A percentile compares a stretch with the other conserved stretches of the same genome.
Evolutionary conservation across 1,140 invertebrate genomes (phyloP).

Genomic region (Sesamia nonagrioides): DNA sequence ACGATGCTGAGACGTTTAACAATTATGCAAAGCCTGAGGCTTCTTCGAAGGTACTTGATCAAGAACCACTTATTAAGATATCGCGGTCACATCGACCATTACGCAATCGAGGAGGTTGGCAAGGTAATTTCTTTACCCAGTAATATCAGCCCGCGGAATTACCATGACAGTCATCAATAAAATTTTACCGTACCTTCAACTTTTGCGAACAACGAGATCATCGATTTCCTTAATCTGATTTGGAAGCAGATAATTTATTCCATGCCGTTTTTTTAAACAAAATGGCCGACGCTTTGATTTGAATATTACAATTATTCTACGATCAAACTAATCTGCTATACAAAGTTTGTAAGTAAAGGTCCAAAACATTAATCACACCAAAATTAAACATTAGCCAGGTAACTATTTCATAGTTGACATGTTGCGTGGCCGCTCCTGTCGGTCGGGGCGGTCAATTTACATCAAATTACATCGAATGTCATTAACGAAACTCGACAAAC

Average conservation of each 20-base stretch:
- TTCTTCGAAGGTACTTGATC: conserved; percentile 73
- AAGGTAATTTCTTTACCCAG: conserved; percentile 69
- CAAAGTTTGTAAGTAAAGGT: conserved; percentile 61
- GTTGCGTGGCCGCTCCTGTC: conserved; percentile 78
- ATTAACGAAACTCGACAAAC: conserved; percentile 76
- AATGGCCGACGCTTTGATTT: background rate
- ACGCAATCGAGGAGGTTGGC: conserved; percentile 70
- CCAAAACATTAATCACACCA: conserved; percentile 77
- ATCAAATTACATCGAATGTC: conserved; percentile 83
- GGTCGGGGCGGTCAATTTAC: conserved; percentile 80
- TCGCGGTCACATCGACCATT: conserved; percentile 80
- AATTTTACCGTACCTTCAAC: conserved; percentile 69
- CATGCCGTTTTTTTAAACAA: conserved; percentile 3
- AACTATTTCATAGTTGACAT: conserved; percentile 86
- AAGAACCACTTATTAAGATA: conserved; percentile 85
- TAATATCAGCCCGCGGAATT: conserved; percentile 72
- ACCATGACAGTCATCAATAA: conserved; percentile 81
- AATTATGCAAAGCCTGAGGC: conserved; percentile 74
- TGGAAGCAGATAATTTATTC: conserved; percentile 53
- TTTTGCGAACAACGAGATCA: conserved; percentile 64
- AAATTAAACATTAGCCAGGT: conserved; percentile 81
- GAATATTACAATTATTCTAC: conserved; percentile 18
- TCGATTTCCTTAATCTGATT: conserved; percentile 61
- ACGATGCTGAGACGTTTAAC: conserved; percentile 56
- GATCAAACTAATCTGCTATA: conserved; percentile 46